phyloP scores from a whole-genome alignment of 2,888 invertebrate genomes.

The Candidula unifasciata region DNA sequence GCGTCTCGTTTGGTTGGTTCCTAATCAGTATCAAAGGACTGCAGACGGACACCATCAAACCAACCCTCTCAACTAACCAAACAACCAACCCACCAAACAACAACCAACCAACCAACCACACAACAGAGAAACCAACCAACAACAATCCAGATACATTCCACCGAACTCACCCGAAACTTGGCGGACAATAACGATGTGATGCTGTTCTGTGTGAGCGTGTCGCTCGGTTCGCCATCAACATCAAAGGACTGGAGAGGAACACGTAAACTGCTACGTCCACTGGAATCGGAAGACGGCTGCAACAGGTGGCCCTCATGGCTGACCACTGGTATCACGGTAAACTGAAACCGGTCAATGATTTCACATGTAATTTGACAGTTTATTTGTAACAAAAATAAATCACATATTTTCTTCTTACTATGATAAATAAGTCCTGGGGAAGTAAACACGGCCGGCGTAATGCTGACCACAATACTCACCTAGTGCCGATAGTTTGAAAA shows the following conservation, averaged over 20 bases:
- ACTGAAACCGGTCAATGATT: conserved; percentile 49
- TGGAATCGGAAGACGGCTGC: not conserved
- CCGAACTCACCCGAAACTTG: conserved; percentile 71
- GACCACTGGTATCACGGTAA: conserved; percentile 58
- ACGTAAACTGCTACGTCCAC: not conserved
- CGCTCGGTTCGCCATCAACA: conserved; percentile 51
- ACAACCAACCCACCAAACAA: not conserved
- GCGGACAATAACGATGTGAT: conserved; percentile 74
- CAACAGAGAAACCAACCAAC: not conserved
- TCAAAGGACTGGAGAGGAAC: conserved; percentile 44
- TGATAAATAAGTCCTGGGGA: too few species aligned
- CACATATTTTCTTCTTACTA: too few species aligned
- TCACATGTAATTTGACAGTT: not conserved
- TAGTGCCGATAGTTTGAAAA: too few species aligned
- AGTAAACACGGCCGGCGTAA: too few species aligned
- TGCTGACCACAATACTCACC: too few species aligned
- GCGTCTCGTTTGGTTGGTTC: conserved; percentile 57
- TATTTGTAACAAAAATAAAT: too few species aligned
- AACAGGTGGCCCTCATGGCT: conserved; percentile 31
- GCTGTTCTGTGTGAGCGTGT: conserved; percentile 71
- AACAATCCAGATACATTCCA: not conserved
- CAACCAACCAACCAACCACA: not conserved
- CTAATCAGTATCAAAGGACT: conserved; percentile 48
- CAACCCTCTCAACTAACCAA: not conserved
- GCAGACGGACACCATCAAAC: conserved; percentile 28